Evolutionary conservation across 2,888 invertebrate genomes (phyloP), one percentile per base, ranked within the genome.

Genomic region (Pandemis cinnamomeana): DNA sequence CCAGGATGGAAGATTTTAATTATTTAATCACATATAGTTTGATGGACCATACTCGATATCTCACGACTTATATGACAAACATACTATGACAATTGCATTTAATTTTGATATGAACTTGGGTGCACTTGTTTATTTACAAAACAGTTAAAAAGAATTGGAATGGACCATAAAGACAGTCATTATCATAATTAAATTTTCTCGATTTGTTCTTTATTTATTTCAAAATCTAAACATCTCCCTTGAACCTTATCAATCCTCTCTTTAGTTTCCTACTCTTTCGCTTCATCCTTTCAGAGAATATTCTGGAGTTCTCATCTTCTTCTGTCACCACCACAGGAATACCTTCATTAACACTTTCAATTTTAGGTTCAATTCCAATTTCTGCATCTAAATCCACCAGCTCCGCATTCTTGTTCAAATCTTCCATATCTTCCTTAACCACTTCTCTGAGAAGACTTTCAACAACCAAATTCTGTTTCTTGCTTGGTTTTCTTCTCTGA

Each of bases 401-500:
- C 42, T 51, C 69, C 51, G 66, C 36, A 8, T 72, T 60, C 10
- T 80, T 78, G 5, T 81, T 77, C 6, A 82, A 73, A 0, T 86
- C 76, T 71, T 83, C 79, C 13, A 80, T 83, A 20, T 84, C 85
- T 20, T 87, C 83, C 20, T 83, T 77, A 27, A 86, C 75, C 53
- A 87, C 79, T 42, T 88, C 86, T 77, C 86, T 84, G 15, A 89
- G 81, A 0, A 89, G 67, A 36, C 83, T 85, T 76, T 89, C 85
- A 36, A 88, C 84, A 0, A 91, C 79, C 0, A 91, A 80, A n/a
- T 91, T 93, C 46, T 91, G 90, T 78, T 88, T 91, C 44, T 82
- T 80, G 66, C 81, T 75, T 1, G 61, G 67, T 64, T 60, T 71
- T 79, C 83, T 79, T 77, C 83, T 69, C 63, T 67, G 71, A 15